Conservation (phyloP, 37 sponge, comb jelly and placozoan genomes). For the Haliclona indistincta region DNA sequence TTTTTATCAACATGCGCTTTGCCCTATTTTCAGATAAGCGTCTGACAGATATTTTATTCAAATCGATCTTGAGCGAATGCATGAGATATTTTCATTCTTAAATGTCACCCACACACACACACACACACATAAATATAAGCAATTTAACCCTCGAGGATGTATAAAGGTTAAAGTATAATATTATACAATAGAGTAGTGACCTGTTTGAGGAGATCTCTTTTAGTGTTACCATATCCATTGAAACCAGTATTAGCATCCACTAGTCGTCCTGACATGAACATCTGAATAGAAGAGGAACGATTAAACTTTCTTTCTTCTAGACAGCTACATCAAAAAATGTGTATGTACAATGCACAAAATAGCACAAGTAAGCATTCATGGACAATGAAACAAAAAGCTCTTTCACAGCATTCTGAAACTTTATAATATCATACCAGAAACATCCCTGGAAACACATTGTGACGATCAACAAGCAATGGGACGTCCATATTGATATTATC, state of each 20-base stretch:
- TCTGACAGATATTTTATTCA: no score
- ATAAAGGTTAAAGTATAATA: no score
- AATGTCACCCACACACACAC: conserved; percentile 2
- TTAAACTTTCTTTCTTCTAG: not conserved
- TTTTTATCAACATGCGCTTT: no score
- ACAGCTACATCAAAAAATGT: not conserved
- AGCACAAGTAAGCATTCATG: not conserved
- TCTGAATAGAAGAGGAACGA: conserved; percentile 48
- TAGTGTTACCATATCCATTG: conserved; percentile 92
- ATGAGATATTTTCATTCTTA: no score
- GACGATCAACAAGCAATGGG: conserved; percentile 71
- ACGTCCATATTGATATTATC: not conserved
- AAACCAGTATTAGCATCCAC: conserved; percentile 84
- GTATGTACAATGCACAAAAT: not conserved
- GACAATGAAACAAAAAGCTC: not conserved
- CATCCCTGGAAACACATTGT: conserved; percentile 83
- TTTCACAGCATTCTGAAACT: not conserved
- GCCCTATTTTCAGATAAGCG: no score
- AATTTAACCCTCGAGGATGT: not conserved
- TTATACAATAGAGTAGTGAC: no score
- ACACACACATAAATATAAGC: not conserved
- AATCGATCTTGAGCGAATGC: no score
- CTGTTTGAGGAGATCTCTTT: conserved; percentile 91
- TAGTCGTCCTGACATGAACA: conserved; percentile 76
- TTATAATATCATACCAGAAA: conserved; percentile 60